Conservation (phyloP, 53 echinoderm and acorn worm species). For the Patiria pectinifera region DNA sequence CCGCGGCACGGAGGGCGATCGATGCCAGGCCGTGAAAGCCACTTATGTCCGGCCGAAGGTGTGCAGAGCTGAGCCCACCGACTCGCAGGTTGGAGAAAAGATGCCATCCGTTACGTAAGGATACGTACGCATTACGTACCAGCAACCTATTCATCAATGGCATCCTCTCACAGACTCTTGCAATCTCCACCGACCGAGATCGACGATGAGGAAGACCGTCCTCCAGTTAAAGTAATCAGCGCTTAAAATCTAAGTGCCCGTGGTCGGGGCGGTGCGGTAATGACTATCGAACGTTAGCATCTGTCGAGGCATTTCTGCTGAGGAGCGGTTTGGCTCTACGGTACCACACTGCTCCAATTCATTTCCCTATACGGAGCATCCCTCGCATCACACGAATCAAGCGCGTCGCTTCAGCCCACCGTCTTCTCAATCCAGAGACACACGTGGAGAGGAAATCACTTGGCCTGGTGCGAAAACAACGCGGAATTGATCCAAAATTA, state of each 20-base stretch:
- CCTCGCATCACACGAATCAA: not conserved
- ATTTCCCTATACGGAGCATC: conserved; percentile 23
- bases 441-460: not conserved
- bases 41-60: conserved; percentile 32
- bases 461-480: not conserved
- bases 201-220: not conserved
- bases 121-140: not conserved
- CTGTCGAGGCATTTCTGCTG: conserved; percentile 33
- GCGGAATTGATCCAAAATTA: not conserved
- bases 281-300: conserved; percentile 56
- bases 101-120: conserved; percentile 59
- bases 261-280: conserved; percentile 29
- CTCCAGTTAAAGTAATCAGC: conserved; percentile 46
- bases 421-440: not conserved
- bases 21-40: conserved; percentile 49
- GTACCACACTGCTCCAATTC: not conserved
- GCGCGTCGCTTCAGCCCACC: not conserved
- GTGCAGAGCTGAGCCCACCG: not conserved
- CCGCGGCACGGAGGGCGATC: conserved; percentile 18
- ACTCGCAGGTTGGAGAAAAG: not conserved
- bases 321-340: not conserved
- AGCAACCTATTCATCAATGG: conserved; percentile 17
- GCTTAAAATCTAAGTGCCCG: conserved; percentile 51
- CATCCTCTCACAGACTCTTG: not conserved
- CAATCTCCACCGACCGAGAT: not conserved